phyloP scores from a whole-genome alignment of 2,888 invertebrate genomes.

The Mesorhabditis belari region DNA sequence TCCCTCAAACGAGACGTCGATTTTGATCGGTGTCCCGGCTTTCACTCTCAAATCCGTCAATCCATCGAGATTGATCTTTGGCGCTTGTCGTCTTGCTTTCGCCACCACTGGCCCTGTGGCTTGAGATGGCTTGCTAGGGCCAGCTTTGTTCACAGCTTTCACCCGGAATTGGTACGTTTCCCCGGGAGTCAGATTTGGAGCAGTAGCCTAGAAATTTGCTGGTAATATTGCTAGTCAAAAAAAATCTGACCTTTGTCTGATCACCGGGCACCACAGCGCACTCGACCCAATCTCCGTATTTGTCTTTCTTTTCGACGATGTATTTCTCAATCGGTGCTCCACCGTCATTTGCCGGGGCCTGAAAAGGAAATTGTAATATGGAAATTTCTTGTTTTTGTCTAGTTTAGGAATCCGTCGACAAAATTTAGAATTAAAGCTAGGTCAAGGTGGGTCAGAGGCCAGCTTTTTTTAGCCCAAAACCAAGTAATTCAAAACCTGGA shows the following conservation, averaged over 20 bases:
- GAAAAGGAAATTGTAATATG: too few species aligned
- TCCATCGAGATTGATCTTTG: constrained; percentile 78
- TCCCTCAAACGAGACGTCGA: constrained; percentile 87
- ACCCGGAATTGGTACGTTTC: constrained; percentile 77
- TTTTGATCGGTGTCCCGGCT: constrained; percentile 83
- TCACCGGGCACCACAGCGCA: constrained; percentile 48
- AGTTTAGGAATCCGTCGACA: too few species aligned
- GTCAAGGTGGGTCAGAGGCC: too few species aligned
- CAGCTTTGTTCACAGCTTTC: constrained; percentile 70
- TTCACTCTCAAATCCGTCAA: constrained; percentile 83
- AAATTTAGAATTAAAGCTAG: too few species aligned
- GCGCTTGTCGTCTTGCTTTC: constrained; percentile 67
- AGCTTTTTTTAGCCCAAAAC: too few species aligned
- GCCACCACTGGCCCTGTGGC: constrained; percentile 79
- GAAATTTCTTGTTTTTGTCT: too few species aligned
- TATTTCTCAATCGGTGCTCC: constrained; percentile 71
- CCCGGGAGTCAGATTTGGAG: constrained; percentile 79
- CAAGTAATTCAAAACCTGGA: too few species aligned
- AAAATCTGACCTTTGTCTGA: constrained; percentile 37
- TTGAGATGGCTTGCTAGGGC: constrained; percentile 81
- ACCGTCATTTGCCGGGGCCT: constrained; percentile 84
- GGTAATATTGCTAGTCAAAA: neutral
- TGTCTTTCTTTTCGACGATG: constrained; percentile 54
- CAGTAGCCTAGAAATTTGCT: constrained; percentile 67
- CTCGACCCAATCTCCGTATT: constrained; percentile 51